Evolutionary conservation across 2,113 vertebrate species (phyloP), one percentile per base, ranked within the genome.

Genomic region (Athene noctua): DNA sequence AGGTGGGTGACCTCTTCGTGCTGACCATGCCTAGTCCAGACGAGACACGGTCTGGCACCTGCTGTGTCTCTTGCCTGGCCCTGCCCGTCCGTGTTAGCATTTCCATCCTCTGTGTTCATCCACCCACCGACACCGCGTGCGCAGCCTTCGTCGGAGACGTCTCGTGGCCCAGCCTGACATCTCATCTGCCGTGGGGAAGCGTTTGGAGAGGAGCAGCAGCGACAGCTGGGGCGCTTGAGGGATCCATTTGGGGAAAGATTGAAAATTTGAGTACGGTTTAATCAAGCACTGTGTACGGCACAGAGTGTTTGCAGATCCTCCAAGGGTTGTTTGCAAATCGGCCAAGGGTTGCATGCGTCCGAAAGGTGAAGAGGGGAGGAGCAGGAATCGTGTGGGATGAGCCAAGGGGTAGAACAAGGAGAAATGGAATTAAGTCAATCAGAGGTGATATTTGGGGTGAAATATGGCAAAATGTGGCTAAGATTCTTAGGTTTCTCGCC

Each of bases 321-420:
- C 36, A 6, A 3, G 27, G 17, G 6, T 34, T 78, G 66, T 73
- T 62, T 74, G 61, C 74, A n/a, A 13, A 18, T 42, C 9, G 0
- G 58, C 61, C 6, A 2, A 42, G 61, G 46, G 42, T 38, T 52
- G 4, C 0, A 0, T 29, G 67, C 1, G 0, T 38, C 55, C 77
- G 29, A n/a, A 71, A 55, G 51, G 44, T 40, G 59, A 38, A 46
- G 18, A 25, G 49, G 67, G 67, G 71, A 67, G 58, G 26, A 79
- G 42, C 59, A 68, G 80, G 89, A 70, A 29, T 55, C 1, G 5
- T 12, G 20, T 3, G 10, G 65, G 57, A 22, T 63, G 44, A 75
- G 51, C 58, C 42, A 29, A 46, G 67, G 44, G 3, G 3, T 13
- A 58, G 62, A 61, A 51, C 0, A 3, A 80, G 71, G 47, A 89